phyloP scores from a whole-genome alignment of 2,888 invertebrate species.

The Lymantria dispar region DNA sequence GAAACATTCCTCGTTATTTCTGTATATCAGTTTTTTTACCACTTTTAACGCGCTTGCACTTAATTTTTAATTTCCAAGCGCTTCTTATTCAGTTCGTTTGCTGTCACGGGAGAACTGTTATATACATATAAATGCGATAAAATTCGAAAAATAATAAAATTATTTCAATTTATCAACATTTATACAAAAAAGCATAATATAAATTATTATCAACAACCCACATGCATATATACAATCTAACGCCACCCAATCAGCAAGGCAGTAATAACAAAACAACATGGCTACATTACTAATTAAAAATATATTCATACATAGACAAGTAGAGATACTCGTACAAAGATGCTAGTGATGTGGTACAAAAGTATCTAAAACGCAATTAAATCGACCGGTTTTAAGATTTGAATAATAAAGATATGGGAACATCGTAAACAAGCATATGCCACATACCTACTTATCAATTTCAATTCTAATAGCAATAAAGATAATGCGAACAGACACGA shows the following conservation, averaged over 20 bases:
- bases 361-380: slow-evolving; percentile 58
- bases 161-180: too few relatives aligned
- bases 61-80: too few relatives aligned
- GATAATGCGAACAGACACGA: slow-evolving; percentile 16
- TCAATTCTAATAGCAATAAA: slow-evolving; percentile 62
- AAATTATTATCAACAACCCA: neutral
- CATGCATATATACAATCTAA: neutral
- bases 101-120: too few relatives aligned
- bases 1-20: too few relatives aligned
- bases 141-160: too few relatives aligned
- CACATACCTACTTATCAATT: slow-evolving; percentile 76
- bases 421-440: slow-evolving; percentile 74
- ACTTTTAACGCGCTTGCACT: too few relatives aligned
- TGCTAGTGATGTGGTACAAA: slow-evolving; percentile 35
- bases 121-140: too few relatives aligned
- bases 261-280: slow-evolving; percentile 21
- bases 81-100: too few relatives aligned
- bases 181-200: too few relatives aligned
- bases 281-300: slow-evolving; percentile 35
- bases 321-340: slow-evolving; percentile 24
- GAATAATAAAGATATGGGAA: slow-evolving; percentile 73
- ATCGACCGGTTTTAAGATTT: slow-evolving; percentile 64
- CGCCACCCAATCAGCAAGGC: slow-evolving; percentile 5
- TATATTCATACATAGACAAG: slow-evolving; percentile 30
- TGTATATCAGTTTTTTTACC: too few relatives aligned